Evolutionary conservation across 2,797 vertebrate genomes (phyloP).

Genomic region (Simalia tracyae): DNA sequence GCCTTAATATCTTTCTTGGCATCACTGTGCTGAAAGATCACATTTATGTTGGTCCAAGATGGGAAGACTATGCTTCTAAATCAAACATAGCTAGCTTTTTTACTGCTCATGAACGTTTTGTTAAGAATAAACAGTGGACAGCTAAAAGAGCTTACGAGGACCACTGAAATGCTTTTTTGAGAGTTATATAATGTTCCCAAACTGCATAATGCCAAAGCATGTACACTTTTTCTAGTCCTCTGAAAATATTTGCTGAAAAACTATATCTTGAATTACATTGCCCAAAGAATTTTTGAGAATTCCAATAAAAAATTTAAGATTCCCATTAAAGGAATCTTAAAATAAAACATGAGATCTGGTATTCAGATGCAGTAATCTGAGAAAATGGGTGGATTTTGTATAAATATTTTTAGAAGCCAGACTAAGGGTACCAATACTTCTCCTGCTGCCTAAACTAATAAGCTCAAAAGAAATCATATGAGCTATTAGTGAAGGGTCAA

Average conservation of each 20-base stretch:
- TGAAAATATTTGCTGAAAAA: background rate
- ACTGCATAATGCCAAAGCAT: background rate
- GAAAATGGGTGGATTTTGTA: background rate
- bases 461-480: background rate
- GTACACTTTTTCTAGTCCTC: background rate
- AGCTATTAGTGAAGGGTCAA: background rate
- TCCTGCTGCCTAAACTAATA: constrained; percentile 9
- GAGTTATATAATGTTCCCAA: background rate
- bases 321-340: background rate
- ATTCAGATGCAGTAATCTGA: background rate
- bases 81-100: background rate
- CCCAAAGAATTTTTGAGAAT: background rate
- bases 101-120: background rate
- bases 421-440: background rate
- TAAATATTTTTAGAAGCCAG: background rate
- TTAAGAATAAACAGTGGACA: constrained; percentile 4
- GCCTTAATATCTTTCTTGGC: background rate
- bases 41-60: background rate
- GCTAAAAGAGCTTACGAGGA: background rate
- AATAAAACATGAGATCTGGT: background rate
- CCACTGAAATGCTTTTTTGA: background rate
- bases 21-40: background rate
- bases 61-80: background rate
- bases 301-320: background rate
- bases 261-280: background rate